phyloP scores from a whole-genome alignment of 2,113 vertebrate species.

The Oophaga pumilio region DNA sequence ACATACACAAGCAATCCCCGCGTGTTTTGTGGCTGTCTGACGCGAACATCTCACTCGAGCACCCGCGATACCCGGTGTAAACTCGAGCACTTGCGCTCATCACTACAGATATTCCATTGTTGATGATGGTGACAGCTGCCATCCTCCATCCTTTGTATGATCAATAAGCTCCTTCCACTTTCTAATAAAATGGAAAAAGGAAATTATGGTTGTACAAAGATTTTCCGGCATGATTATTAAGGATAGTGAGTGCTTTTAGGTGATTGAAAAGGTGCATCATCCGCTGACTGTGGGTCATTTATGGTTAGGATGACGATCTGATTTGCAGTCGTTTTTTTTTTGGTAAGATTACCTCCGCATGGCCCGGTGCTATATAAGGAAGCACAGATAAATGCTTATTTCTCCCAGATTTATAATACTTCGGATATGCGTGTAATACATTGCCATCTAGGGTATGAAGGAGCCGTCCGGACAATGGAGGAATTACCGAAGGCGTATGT shows the following conservation, averaged over 20 bases:
- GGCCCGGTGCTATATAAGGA: neutral
- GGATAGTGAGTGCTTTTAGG: too few species aligned
- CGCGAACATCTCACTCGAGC: too few species aligned
- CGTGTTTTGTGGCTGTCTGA: too few species aligned
- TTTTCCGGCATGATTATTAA: neutral
- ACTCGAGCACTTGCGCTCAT: neutral
- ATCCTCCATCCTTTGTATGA: neutral
- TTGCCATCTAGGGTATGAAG: constrained; percentile 4
- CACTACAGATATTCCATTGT: neutral
- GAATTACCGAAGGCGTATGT: constrained; percentile 5
- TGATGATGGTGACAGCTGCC: neutral
- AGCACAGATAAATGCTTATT: neutral
- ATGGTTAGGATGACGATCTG: neutral
- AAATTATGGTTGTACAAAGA: neutral
- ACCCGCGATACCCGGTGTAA: too few species aligned
- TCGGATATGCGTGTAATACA: neutral
- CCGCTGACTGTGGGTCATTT: neutral
- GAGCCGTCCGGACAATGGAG: neutral
- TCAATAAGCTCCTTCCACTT: neutral
- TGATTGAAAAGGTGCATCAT: neutral
- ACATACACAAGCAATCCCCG: too few species aligned
- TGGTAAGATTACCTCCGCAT: neutral
- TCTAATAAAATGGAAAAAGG: neutral
- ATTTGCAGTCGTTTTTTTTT: neutral
- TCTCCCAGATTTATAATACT: neutral